Evolutionary conservation across 64 coral and sea anemone genomes (phyloP), one percentile per base, ranked within the genome.

Genomic region (Montipora capricornis): DNA sequence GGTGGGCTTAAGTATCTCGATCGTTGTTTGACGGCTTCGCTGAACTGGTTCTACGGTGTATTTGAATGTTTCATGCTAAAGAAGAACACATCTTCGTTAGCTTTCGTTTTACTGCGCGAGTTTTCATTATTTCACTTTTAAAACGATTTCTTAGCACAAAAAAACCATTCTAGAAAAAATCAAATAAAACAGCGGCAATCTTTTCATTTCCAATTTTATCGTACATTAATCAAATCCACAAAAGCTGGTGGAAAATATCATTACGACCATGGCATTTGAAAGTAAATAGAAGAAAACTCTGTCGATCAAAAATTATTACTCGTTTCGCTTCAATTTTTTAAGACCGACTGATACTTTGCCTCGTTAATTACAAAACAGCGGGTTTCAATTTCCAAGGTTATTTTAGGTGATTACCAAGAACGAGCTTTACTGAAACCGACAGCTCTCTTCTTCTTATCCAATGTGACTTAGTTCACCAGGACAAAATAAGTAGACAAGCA

Each of bases 361-460:
- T 68, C 15, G 60, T 69, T 84, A 84, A 84, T 84, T 84, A 20
- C 44, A 84, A 84, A 67, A 84, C 81, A 84, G 81, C 60, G 44
- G 81, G 81, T 84, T 47, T 44, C 61, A 48, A 84, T 84, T 69
- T 84, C 81, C 81, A 68, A 84, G 81, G 81, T 84, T 68, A 84
- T 84, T 44, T 84, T 62, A 47, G 45, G 67, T 84, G 17, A 69
- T 69, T 84, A 5, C 37, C 26, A 69, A 69, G 81, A 84, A 84
- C 62, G 81, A 84, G 61, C 22, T 16, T 11, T 57, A 57, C 6
- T 37, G 37, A 37, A 61, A n/a, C 29, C 16, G 12, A 24, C 3
- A 44, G 14, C 12, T 69, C 37, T 17, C 16, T n/a, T 84, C 37
- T 4, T 4, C 8, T 69, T 84, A 68, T 84, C 58, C 16, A 84